Base-by-base conservation (phyloP, 2,888 invertebrate species). In the Ischnus inquisitorius region DNA sequence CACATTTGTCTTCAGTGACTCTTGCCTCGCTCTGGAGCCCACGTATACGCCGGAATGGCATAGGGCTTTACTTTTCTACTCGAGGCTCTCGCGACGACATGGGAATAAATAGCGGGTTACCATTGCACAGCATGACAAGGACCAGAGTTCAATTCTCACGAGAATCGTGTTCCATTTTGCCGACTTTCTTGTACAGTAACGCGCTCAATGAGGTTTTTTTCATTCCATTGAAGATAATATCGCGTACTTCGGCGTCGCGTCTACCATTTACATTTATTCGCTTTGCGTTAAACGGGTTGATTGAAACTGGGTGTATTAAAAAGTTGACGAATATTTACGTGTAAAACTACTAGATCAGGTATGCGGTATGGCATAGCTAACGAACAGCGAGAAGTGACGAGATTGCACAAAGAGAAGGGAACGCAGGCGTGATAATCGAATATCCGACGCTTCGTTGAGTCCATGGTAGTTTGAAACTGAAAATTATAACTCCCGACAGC, bases 1-100 rank as follows among this genome's bases (percentile, higher is more conserved):
- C 60, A 48, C 51, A 79, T 83, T 83, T 79, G 75, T 83, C 78
- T 74, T 57, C 67, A 43, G 28, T 28, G 72, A 72, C 74, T 67
- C 41, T 65, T 62, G 67, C 67, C 67, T 68, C 46, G 16, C 34
- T 46, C 16, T 25, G 25, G 46, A 19, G 28, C 16, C 14, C 74
- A 28, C 43, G 60, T 72, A 28, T 72, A 46, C 72, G 39, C 14
- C 41, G 28, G 60, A 25, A 43, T 12, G 28, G 46, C 74, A 46
- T 10, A 60, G 25, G 16, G 74, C 76, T 82, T 64, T 68, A 71
- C 77, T 77, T 82, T 43, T 57, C 67, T 14, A 54, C 76, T 43
- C 28, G 41, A 43, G 22, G 43, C 54, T 28, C 46, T 25, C 22
- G 46, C 71, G 69, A 75, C 19, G 75, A 75, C 65, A 16, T 51